Evolutionary conservation across 37 sponge, comb jelly and placozoan species (phyloP), one percentile per base, ranked within the genome.

Genomic region (Ianthella basta): DNA sequence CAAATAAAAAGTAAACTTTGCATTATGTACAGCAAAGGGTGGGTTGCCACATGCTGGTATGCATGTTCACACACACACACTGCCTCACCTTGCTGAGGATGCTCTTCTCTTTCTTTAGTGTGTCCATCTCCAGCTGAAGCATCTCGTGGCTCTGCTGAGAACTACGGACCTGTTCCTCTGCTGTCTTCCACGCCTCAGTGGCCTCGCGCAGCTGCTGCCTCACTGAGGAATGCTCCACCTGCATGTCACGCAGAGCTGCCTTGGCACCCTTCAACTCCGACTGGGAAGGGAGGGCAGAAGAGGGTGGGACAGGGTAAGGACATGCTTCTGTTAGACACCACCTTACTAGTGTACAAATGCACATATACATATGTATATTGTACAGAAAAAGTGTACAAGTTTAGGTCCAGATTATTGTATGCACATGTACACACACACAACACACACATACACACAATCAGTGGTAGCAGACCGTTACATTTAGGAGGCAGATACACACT

Each of bases 81-180:
- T 13, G 30, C 34, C 37, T 3, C 13, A 75, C 78, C 54, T 75
- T 75, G 37, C 41, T 39, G 21, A 75, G 54, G n/a, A 75, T 67
- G 61, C 70, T 82, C 59, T 82, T 82, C 64, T 92, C 86, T 59
- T 92, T 88, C 70, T 68, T n/a, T 6, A 86, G 80, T 4, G 59
- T n/a, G 65, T 75, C 78, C 78, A 75, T 24, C 25, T 75, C 78
- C 44, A 75, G 53, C 54, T 75, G 78, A 50, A 75, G n/a, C 14
- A 44, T 53, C 54, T 75, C 78, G 24, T 24, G 54, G 44, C 40
- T 44, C 10, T 24, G 78, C 21, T 75, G 78, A 1, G n/a, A 14
- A 8, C 41, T 24, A 13, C 54, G n/a, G 23, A n/a, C 78, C 40
- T 44, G 37, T 1, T 75, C 78, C 40, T 88, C 89, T n/a, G 83